These are phyloP conservation scores for Drosophila siamana DNA, from an alignment of 2,888 invertebrate species.

Conservation along the genomic window DNA sequence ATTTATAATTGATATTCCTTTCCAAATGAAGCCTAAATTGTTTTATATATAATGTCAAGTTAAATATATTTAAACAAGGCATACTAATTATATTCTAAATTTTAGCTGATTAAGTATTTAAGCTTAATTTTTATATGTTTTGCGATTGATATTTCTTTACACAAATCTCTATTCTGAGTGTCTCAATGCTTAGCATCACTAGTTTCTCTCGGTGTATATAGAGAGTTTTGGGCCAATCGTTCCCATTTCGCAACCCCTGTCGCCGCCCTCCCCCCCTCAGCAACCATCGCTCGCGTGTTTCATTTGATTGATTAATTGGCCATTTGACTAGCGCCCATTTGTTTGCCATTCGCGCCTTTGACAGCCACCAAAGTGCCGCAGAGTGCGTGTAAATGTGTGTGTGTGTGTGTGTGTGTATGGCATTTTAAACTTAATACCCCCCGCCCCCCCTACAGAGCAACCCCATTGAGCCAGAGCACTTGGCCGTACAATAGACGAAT, in stretches of 20 bases:
- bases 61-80: too few species aligned
- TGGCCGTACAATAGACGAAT: slow-evolving; percentile 19
- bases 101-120: too few species aligned
- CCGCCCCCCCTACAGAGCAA: neutral
- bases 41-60: too few species aligned
- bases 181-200: too few species aligned
- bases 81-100: too few species aligned
- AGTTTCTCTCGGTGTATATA: slow-evolving; percentile 2
- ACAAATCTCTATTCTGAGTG: too few species aligned
- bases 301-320: slow-evolving; percentile 72
- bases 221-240: slow-evolving; percentile 12
- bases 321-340: slow-evolving; percentile 56
- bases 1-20: too few species aligned
- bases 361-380: slow-evolving; percentile 34
- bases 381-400: slow-evolving; percentile 3
- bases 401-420: slow-evolving; percentile 2
- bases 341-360: slow-evolving; percentile 35
- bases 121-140: too few species aligned
- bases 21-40: too few species aligned
- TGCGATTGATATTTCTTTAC: too few species aligned
- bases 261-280: neutral
- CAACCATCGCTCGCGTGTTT: neutral
- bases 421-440: slow-evolving; percentile 17
- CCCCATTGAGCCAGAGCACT: neutral
- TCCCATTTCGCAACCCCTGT: neutral